Percentiles rank a stretch among this genome's conserved stretches.
Evolutionary conservation across 92 coral and sea anemone species (phyloP).

Genomic region (Isaurus tuberculatus): DNA sequence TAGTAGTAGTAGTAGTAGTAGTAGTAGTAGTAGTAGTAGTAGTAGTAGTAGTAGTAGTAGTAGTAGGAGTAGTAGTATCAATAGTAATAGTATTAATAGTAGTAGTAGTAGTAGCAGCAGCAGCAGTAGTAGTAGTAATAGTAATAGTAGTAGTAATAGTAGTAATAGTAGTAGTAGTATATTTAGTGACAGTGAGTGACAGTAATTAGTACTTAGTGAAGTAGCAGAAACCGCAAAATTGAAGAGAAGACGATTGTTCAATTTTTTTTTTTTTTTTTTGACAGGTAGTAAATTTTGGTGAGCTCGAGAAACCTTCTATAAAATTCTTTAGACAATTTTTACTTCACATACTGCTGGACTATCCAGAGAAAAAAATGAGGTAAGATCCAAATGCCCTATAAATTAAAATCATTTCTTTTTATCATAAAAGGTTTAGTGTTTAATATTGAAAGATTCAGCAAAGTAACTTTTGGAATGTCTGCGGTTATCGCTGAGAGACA

Average conservation of each 20-base stretch:
- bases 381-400: background rate
- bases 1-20: background rate
- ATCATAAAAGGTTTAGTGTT: no score
- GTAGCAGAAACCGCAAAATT: background rate
- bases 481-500: no score
- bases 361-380: constrained; percentile 74
- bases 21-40: background rate
- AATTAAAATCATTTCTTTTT: background rate
- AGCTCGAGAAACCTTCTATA: constrained; percentile 84
- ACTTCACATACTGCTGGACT: constrained; percentile 72
- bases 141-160: background rate
- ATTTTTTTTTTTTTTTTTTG: background rate
- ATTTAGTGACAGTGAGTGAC: background rate
- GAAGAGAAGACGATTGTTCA: background rate
- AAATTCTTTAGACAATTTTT: constrained; percentile 80
- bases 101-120: background rate
- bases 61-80: background rate
- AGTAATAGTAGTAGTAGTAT: background rate
- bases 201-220: background rate
- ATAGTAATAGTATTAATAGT: background rate
- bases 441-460: no score
- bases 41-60: background rate
- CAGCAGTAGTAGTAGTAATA: background rate
- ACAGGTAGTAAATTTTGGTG: constrained; percentile 91
- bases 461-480: no score